Evolutionary conservation across 2,797 vertebrate genomes (phyloP), one percentile per base, ranked within the genome.

Genomic region (Rhinophrynus dorsalis): DNA sequence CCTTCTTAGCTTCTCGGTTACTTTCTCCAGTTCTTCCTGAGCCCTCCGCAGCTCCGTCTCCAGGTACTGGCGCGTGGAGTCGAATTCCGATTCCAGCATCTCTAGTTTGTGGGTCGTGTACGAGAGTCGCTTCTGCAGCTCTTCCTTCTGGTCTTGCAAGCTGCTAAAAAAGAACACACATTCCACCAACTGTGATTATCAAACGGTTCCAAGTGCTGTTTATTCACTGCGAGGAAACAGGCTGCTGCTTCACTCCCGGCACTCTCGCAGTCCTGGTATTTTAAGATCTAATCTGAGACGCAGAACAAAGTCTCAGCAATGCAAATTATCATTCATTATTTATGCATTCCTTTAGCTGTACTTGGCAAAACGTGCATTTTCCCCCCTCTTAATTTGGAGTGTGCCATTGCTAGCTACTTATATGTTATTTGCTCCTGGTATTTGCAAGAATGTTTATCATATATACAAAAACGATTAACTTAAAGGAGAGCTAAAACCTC

Each of bases 1-100:
- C 97, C 94, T 92, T 90, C 90, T 92, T 76, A 98, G 88, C 71
- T 97, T 98, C 83, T 97, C 96, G 0, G 94, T 96, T 57, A 98
- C 95, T 80, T 97, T 97, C 88, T 97, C 94, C 78, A 99, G 90
- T 75, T 98, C 94, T 78, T 98, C 95, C 86, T 97, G 96, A 54
- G 96, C 95, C 8, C 93, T 91, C 27, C 93, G 88, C 78, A 98
- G 80, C 85, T 99, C 96, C 2, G 94, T 93, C 91, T 99, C 96
- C 74, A 98, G 93, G 85, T 94, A 97, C 83, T 94, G 95, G 60
- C 94, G 91, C 1, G 95, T 97, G 73, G 95, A 95, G 82, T 96
- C 93, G 24, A 95, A 98, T 84, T 99, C 96, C 0, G 86, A 91
- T 84, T 98, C 94, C 80, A 98, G 92, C 90, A 93, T 94, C 87